Percentiles rank a stretch among this genome's conserved stretches.
phyloP scores from a whole-genome alignment of 2,113 vertebrate genomes.

The Tricholaema leucomelas region DNA sequence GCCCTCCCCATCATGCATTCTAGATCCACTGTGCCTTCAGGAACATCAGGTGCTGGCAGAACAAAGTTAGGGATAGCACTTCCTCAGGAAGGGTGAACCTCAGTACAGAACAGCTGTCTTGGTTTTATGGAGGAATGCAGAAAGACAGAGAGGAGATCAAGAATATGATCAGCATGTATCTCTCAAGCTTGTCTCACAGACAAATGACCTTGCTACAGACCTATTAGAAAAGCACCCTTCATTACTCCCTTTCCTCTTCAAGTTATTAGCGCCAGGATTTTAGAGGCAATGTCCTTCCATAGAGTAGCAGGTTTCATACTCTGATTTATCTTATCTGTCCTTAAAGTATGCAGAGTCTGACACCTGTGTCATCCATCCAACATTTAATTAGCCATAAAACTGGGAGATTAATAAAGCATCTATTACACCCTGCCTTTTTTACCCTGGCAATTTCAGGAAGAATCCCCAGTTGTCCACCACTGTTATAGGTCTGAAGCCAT shows the following conservation, averaged over 20 bases:
- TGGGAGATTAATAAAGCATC: not conserved
- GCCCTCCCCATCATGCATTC: rapidly evolving
- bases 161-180: not conserved
- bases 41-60: not conserved
- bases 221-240: not conserved
- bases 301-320: not conserved
- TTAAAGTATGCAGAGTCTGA: not conserved
- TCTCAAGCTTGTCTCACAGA: not conserved
- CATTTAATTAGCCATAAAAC: not conserved
- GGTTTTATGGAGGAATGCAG: not conserved
- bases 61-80: not conserved
- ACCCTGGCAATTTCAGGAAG: not conserved
- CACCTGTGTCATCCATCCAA: not conserved
- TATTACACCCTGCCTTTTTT: not conserved
- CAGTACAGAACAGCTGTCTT: not conserved
- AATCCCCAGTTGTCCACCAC: not conserved
- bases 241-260: not conserved
- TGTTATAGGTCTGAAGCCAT: not conserved
- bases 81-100: not conserved
- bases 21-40: not conserved
- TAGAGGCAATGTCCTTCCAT: not conserved
- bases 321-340: not conserved
- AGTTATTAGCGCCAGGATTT: not conserved
- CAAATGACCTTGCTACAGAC: not conserved
- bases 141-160: not conserved